Conservation (phyloP, 2,113 vertebrate species). For the Otis tarda region DNA sequence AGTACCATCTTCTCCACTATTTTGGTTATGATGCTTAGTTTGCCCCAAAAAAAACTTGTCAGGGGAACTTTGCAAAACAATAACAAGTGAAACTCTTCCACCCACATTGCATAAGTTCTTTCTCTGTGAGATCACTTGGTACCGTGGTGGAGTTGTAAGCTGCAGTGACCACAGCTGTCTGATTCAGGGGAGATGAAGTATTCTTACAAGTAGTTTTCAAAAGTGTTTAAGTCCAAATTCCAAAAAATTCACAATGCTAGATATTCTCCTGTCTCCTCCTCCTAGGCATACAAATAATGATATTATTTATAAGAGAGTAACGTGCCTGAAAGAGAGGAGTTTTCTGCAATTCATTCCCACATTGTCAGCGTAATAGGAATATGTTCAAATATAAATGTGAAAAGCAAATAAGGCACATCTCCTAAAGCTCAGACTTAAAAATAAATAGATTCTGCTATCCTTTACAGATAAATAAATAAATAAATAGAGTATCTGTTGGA, state of each 20-base stretch:
- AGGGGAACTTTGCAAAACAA: background rate
- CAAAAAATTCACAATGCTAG: background rate
- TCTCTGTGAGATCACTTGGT: background rate
- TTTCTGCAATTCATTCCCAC: background rate
- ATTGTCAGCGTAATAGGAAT: background rate
- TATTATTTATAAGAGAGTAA: background rate
- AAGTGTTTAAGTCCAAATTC: background rate
- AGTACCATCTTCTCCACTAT: background rate
- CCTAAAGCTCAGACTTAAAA: slow-evolving; percentile 10
- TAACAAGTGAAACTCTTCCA: background rate
- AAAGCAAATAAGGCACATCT: background rate
- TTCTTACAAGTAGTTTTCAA: background rate
- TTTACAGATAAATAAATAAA: background rate
- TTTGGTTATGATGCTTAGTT: background rate
- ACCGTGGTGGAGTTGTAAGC: background rate
- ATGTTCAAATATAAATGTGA: background rate
- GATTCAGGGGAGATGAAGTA: background rate
- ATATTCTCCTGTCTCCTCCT: background rate
- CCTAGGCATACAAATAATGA: background rate
- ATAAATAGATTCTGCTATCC: background rate
- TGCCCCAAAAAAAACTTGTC: background rate
- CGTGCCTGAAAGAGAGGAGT: background rate
- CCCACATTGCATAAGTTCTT: background rate
- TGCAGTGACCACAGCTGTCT: background rate
- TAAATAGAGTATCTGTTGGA: background rate